Evolutionary conservation across 2,797 vertebrate genomes (phyloP).

Genomic region (Peromyscus melanophrys): DNA sequence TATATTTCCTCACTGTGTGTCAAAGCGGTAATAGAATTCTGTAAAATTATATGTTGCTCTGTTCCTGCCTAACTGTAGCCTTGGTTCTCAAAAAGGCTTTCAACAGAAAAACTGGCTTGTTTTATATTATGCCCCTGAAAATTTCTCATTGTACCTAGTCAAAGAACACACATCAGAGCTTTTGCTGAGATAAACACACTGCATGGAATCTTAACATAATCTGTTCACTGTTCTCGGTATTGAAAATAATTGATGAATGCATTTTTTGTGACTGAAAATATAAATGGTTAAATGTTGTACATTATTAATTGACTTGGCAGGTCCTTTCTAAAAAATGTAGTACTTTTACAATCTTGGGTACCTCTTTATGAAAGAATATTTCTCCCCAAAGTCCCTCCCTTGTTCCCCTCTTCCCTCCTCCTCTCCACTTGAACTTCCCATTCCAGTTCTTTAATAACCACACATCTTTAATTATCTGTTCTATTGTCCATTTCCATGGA

Average conservation of each 20-base stretch:
- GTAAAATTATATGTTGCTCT: constrained; percentile 74
- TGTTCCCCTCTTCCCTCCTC: neutral
- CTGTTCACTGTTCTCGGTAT: constrained; percentile 17
- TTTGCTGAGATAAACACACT: constrained; percentile 57
- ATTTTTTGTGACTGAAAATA: constrained; percentile 30
- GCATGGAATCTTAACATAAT: constrained; percentile 28
- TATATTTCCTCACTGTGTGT: constrained; percentile 20
- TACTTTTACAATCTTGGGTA: constrained; percentile 4
- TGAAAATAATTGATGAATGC: constrained; percentile 22
- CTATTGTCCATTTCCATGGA: neutral
- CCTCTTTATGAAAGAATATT: neutral
- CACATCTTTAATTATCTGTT: neutral
- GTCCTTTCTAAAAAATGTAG: neutral
- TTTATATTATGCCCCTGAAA: constrained; percentile 52
- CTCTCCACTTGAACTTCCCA: neutral
- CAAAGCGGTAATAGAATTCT: constrained; percentile 77
- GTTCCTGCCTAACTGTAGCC: constrained; percentile 35
- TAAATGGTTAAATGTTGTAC: neutral
- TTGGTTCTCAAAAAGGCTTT: constrained; percentile 59
- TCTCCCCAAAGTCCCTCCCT: neutral
- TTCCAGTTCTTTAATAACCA: neutral
- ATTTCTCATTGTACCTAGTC: constrained; percentile 60
- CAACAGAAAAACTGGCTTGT: constrained; percentile 42
- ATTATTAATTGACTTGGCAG: constrained; percentile 1
- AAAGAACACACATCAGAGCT: constrained; percentile 54